Percentiles rank a stretch among this genome's conserved stretches.
Evolutionary conservation across 2,888 invertebrate genomes (phyloP).

Genomic region (Euzophera pinguis): DNA sequence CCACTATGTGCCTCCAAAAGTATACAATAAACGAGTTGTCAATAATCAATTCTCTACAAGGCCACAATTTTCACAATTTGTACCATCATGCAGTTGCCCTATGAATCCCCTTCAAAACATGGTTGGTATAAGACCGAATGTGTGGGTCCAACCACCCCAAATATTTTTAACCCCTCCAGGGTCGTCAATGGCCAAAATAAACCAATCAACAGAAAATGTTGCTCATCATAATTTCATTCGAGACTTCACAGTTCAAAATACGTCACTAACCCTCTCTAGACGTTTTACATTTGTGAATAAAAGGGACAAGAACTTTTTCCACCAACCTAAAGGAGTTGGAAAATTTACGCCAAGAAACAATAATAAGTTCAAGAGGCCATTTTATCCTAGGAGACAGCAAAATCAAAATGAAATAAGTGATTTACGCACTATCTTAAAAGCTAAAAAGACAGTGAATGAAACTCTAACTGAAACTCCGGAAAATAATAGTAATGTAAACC

Average conservation of each 20-base stretch:
- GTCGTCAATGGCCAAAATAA: constrained; percentile 23
- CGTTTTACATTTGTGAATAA: constrained; percentile 16
- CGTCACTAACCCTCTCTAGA: constrained; percentile 18
- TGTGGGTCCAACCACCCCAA: not conserved
- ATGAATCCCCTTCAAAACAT: not conserved
- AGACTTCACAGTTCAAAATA: constrained; percentile 15
- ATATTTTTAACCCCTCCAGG: constrained; percentile 17
- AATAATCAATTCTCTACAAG: constrained; percentile 32
- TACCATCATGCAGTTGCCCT: constrained; percentile 3
- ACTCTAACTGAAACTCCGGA: not conserved
- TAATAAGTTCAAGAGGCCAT: not conserved
- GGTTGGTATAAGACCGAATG: not conserved
- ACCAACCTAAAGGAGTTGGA: not conserved
- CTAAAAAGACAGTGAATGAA: constrained; percentile 15
- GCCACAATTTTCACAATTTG: constrained; percentile 17
- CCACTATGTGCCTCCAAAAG: constrained; percentile 16
- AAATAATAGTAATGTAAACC: not conserved
- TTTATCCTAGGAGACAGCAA: not conserved
- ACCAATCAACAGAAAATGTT: constrained; percentile 15
- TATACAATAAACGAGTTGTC: constrained; percentile 34
- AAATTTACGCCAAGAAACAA: not conserved
- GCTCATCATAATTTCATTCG: not conserved
- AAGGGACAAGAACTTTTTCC: not conserved
- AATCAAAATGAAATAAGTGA: constrained; percentile 21
- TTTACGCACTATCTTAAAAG: constrained; percentile 32